These are phyloP conservation scores for Mycogona germanica DNA, from an alignment of 2,888 invertebrate species.

Conservation along the genomic window DNA sequence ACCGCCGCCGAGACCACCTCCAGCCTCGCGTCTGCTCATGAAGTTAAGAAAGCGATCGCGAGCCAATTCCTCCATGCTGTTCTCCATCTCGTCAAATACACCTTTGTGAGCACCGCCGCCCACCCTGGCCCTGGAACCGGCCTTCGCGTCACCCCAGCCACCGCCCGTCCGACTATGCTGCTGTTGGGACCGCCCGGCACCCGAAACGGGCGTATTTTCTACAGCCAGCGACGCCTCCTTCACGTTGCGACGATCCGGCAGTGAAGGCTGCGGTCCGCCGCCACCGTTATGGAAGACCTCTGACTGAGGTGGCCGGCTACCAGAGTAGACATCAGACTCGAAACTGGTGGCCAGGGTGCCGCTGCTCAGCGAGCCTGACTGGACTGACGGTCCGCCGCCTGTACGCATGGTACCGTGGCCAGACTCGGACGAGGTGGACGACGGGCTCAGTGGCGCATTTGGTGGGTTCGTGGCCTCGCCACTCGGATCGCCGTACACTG, in stretches of 20 bases:
- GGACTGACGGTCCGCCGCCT: slow-evolving; percentile 20
- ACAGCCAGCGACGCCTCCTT: not conserved
- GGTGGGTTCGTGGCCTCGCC: not conserved
- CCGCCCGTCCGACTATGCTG: not conserved
- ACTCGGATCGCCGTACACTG: not conserved
- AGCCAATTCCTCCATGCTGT: no score
- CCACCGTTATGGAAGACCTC: no score
- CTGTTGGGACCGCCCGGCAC: not conserved
- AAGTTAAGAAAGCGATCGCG: no score
- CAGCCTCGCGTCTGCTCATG: no score
- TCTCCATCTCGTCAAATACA: no score
- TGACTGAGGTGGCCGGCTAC: no score
- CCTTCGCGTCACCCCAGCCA: no score
- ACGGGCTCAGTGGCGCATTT: not conserved
- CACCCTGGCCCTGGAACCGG: not conserved
- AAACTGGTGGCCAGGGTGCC: slow-evolving; percentile 25
- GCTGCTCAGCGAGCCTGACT: slow-evolving; percentile 22
- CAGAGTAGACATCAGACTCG: slow-evolving; percentile 23
- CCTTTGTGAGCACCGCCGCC: not conserved
- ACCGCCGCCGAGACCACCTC: slow-evolving; percentile 1
- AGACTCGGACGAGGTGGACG: slow-evolving; percentile 25
- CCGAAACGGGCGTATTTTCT: not conserved
- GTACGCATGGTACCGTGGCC: slow-evolving; percentile 26
- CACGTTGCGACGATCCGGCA: not conserved
- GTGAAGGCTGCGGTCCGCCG: not conserved